Evolutionary conservation across 2,888 invertebrate genomes (phyloP).

Genomic region (Apeira syringaria): DNA sequence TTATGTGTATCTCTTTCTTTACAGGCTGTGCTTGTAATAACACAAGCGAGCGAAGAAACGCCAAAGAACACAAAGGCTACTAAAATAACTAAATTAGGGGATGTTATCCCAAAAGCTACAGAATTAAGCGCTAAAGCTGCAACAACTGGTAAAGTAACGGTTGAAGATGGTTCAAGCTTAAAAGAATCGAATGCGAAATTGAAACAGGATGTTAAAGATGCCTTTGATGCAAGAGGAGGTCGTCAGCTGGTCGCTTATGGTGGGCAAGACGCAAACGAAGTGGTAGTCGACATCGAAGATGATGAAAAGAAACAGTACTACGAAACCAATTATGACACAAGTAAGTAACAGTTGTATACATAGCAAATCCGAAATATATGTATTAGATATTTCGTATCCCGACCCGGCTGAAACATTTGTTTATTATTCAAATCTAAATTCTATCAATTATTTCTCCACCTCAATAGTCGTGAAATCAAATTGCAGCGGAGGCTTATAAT

Average conservation of each 20-base stretch:
- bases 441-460: no score
- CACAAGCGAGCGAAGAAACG: conserved; percentile 56
- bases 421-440: no score
- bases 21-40: conserved; percentile 65
- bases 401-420: no score
- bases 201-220: conserved; percentile 18
- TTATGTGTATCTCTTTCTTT: conserved; percentile 39
- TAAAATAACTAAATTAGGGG: conserved; percentile 19
- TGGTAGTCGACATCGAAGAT: conserved; percentile 89
- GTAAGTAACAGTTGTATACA: no score
- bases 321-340: conserved; percentile 89
- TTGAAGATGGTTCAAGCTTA: neutral
- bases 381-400: no score
- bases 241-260: conserved; percentile 49
- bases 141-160: conserved; percentile 1
- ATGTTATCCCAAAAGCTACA: conserved; percentile 22
- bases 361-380: no score
- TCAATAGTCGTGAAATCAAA: no score
- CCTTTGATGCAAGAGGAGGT: conserved; percentile 40
- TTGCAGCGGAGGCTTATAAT: no score
- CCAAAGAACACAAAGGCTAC: conserved; percentile 43
- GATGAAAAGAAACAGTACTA: conserved; percentile 89
- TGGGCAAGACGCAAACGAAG: conserved; percentile 76
- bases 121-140: conserved; percentile 10
- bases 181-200: neutral